phyloP scores from a whole-genome alignment of 2,113 vertebrate genomes.

The Drymodes brunneopygia region DNA sequence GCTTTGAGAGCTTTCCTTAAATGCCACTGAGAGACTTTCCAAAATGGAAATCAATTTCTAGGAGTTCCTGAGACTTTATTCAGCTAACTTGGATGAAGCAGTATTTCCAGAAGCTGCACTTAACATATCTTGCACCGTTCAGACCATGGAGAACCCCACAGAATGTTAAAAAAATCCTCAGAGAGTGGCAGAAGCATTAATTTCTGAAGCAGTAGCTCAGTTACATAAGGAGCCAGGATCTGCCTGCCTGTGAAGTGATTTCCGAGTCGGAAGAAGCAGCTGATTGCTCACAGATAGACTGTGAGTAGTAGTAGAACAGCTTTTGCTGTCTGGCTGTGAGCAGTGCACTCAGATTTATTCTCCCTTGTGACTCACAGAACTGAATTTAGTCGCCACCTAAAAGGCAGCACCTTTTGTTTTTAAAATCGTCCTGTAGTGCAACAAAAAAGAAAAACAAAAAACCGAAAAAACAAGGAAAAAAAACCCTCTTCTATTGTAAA shows the following conservation, averaged over 20 bases:
- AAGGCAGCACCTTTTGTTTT: conserved; percentile 34
- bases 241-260: neutral
- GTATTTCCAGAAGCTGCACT: neutral
- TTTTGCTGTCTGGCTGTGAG: neutral
- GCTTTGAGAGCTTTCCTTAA: neutral
- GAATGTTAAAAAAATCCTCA: neutral
- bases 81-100: neutral
- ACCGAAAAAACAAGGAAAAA: no score
- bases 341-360: neutral
- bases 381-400: neutral
- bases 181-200: neutral
- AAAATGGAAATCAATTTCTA: neutral
- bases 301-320: conserved; percentile 2
- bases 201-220: neutral
- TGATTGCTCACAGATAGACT: conserved; percentile 16
- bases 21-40: neutral
- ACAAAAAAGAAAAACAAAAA: neutral
- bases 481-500: fast-evolving
- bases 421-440: neutral
- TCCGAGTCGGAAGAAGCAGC: neutral
- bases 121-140: neutral
- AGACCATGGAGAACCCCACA: neutral
- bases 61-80: neutral
- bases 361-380: conserved; percentile 24
- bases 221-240: conserved; percentile 5